phyloP scores from a whole-genome alignment of 2,797 vertebrate genomes.

The Sebastolobus altivelis region DNA sequence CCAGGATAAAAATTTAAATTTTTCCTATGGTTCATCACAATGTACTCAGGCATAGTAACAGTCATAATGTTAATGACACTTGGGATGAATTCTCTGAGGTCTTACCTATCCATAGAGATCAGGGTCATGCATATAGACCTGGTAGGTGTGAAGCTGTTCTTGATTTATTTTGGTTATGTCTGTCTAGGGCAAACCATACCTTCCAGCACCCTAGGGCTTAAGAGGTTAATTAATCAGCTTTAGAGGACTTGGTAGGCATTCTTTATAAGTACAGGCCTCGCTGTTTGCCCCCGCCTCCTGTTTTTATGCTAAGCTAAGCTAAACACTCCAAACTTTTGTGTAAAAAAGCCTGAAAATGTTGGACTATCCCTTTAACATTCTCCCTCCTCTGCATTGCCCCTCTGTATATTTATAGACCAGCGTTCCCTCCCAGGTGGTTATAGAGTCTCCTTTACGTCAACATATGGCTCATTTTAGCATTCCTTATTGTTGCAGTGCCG shows the following conservation, averaged over 20 bases:
- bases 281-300: background rate
- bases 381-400: background rate
- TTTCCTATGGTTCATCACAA: too few species aligned
- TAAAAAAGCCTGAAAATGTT: background rate
- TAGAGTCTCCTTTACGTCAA: slow-evolving; percentile 24
- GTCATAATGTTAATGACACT: too few species aligned
- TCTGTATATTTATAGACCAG: slow-evolving; percentile 16
- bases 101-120: too few species aligned
- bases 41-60: too few species aligned
- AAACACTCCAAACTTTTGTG: background rate
- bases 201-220: too few species aligned
- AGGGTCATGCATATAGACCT: too few species aligned
- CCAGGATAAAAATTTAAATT: too few species aligned
- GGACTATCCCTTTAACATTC: background rate
- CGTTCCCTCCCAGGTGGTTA: slow-evolving; percentile 23
- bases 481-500: slow-evolving; percentile 32
- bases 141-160: too few species aligned
- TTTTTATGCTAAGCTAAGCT: background rate
- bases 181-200: too few species aligned
- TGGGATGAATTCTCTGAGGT: too few species aligned
- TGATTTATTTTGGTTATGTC: too few species aligned
- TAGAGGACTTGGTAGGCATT: background rate
- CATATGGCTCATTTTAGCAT: slow-evolving; percentile 38
- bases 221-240: background rate
- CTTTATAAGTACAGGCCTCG: background rate